These are phyloP conservation scores for Lithophane leautieri DNA, from an alignment of 2,888 invertebrate genomes.

Conservation along the genomic window DNA sequence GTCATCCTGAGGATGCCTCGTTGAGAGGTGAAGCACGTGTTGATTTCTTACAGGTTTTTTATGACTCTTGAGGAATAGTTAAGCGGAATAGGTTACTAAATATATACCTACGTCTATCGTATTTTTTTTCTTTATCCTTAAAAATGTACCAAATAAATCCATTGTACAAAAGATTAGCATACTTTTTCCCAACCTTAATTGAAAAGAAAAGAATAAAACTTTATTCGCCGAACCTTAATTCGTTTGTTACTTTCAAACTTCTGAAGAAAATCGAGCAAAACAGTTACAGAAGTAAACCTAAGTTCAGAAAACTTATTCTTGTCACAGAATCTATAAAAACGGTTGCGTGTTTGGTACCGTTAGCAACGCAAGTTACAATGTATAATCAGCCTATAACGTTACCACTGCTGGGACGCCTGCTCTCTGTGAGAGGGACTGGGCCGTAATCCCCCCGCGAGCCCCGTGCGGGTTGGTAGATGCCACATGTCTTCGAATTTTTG, in stretches of 20 bases:
- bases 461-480: neutral
- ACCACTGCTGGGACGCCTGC: no score
- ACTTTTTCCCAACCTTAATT: constrained; percentile 29
- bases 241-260: constrained; percentile 39
- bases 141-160: constrained; percentile 20
- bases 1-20: no score
- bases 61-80: no score
- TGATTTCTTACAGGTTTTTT: no score
- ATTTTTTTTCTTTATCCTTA: no score
- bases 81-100: no score
- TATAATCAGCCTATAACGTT: neutral
- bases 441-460: neutral
- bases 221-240: constrained; percentile 30
- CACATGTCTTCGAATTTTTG: neutral
- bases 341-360: constrained; percentile 13
- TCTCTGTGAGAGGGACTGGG: neutral
- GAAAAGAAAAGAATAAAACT: constrained; percentile 35
- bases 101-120: no score
- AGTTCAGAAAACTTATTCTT: constrained; percentile 37
- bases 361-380: neutral
- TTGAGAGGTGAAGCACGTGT: no score
- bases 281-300: constrained; percentile 32
- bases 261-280: constrained; percentile 30
- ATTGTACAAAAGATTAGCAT: constrained; percentile 30
- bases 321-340: constrained; percentile 43